Conservation (phyloP, 2,797 vertebrate genomes). For the Oryzias dopingdopingensis region DNA sequence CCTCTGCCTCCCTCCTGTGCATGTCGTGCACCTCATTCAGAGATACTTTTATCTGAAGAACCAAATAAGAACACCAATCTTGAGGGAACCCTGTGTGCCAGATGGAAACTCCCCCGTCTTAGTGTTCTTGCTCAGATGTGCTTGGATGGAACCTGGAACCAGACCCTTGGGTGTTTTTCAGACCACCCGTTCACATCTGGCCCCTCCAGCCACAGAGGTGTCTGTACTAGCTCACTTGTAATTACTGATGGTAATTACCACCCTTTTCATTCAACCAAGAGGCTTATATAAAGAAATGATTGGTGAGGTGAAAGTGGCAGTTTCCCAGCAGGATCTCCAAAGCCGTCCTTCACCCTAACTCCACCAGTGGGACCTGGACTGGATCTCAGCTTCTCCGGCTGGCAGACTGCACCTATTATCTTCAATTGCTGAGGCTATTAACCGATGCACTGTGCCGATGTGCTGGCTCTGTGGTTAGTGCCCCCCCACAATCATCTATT, state of each 20-base stretch:
- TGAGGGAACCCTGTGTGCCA: slow-evolving; percentile 29
- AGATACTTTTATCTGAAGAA: slow-evolving; percentile 49
- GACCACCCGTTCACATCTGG: slow-evolving; percentile 63
- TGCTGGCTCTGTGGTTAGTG: slow-evolving; percentile 30
- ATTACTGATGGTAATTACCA: slow-evolving; percentile 71
- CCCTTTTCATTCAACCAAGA: slow-evolving; percentile 64
- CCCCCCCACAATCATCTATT: slow-evolving; percentile 52
- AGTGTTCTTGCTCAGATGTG: too few relatives aligned
- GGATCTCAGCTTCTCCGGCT: slow-evolving; percentile 46
- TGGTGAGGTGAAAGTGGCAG: slow-evolving; percentile 36
- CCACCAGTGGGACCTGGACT: slow-evolving; percentile 49
- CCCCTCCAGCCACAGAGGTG: slow-evolving; percentile 41
- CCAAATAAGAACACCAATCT: slow-evolving; percentile 57
- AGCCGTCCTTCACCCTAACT: slow-evolving; percentile 60
- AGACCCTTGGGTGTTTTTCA: slow-evolving; percentile 43
- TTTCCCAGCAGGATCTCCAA: slow-evolving; percentile 50
- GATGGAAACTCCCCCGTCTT: slow-evolving; percentile 21
- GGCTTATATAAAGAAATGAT: slow-evolving; percentile 72
- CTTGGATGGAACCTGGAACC: slow-evolving; percentile 31
- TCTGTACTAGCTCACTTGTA: slow-evolving; percentile 69
- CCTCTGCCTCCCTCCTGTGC: slow-evolving; percentile 25
- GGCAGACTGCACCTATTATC: slow-evolving; percentile 52
- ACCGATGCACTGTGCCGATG: slow-evolving; percentile 48
- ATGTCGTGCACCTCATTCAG: slow-evolving; percentile 23
- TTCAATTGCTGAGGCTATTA: slow-evolving; percentile 57